phyloP scores from a whole-genome alignment of 2,113 vertebrate genomes.

The Larimichthys polyactis region DNA sequence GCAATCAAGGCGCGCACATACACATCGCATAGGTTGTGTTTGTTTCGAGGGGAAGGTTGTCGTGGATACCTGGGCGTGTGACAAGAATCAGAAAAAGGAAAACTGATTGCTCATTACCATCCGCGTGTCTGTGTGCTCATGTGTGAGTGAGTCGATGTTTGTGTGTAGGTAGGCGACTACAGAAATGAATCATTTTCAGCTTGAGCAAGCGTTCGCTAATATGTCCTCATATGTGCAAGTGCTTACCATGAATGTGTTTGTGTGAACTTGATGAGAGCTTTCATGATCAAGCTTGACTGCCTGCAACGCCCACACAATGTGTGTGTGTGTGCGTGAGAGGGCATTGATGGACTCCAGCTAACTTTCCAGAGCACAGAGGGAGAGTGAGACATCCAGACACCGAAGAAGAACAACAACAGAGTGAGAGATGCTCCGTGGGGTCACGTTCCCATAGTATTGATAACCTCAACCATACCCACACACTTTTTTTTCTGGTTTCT shows the following conservation, averaged over 20 bases:
- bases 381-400: conserved; percentile 39
- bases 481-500: conserved; percentile 33
- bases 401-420: conserved; percentile 43
- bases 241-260: conserved; percentile 20
- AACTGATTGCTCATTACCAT: conserved; percentile 62
- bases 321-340: conserved; percentile 16
- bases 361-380: conserved; percentile 49
- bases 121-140: not conserved
- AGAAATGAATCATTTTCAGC: conserved; percentile 43
- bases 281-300: conserved; percentile 56
- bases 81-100: conserved; percentile 47
- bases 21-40: conserved; percentile 38
- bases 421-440: conserved; percentile 38
- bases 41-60: conserved; percentile 40
- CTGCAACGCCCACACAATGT: conserved; percentile 19
- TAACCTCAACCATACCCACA: conserved; percentile 62
- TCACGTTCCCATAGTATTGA: conserved; percentile 60
- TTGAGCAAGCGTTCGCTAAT: conserved; percentile 27
- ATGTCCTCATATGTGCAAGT: conserved; percentile 4
- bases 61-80: conserved; percentile 61
- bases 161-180: conserved; percentile 24
- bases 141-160: conserved; percentile 21
- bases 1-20: conserved; percentile 25
- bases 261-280: conserved; percentile 34
- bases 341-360: conserved; percentile 45